These are phyloP conservation scores for Diadophis punctatus DNA, from an alignment of 2,113 vertebrate genomes.

Conservation along the genomic window DNA sequence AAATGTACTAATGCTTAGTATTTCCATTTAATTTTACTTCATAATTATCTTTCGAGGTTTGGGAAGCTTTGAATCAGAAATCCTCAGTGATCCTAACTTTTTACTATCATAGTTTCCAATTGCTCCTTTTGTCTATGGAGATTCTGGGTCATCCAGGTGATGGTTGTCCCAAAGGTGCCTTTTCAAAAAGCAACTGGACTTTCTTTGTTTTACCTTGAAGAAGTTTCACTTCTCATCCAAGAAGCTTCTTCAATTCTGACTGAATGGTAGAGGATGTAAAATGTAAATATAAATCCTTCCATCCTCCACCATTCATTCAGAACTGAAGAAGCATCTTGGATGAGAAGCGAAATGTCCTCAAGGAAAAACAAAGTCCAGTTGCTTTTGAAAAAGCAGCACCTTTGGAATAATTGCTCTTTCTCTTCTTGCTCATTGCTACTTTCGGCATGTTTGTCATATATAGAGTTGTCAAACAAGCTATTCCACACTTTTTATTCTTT, in stretches of 20 bases:
- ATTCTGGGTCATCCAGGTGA: background rate
- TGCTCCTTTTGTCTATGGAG: background rate
- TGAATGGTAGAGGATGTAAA: background rate
- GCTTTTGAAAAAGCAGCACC: background rate
- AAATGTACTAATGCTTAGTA: background rate
- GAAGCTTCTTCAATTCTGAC: background rate
- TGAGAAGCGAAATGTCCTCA: background rate
- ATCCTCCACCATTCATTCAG: background rate
- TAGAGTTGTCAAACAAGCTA: background rate
- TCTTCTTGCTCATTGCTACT: background rate
- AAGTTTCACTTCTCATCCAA: background rate
- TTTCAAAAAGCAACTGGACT: background rate
- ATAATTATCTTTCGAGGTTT: background rate
- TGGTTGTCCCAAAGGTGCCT: background rate
- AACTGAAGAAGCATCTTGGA: background rate
- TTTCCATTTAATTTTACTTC: background rate
- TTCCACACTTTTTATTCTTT: background rate
- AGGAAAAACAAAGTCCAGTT: background rate
- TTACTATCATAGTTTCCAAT: background rate
- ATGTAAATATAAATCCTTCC: background rate
- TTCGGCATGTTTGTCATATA: background rate
- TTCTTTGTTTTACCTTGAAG: background rate
- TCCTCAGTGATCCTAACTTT: background rate
- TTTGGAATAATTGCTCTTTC: background rate
- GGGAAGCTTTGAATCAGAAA: background rate